phyloP scores from a whole-genome alignment of 2,888 invertebrate species.

The Apodemia mormo region DNA sequence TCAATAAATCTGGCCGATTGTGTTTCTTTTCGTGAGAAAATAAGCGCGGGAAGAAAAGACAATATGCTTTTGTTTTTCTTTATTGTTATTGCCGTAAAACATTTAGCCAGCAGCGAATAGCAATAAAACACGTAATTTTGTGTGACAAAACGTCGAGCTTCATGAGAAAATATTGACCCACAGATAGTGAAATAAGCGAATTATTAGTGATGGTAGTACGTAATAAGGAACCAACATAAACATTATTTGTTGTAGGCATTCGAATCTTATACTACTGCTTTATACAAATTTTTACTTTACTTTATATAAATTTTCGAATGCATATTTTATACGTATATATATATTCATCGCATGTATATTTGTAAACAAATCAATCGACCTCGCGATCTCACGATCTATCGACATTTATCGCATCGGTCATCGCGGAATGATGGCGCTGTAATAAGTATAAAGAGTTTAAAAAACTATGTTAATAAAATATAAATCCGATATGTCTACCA shows the following conservation, averaged over 20 bases:
- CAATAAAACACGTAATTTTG: slow-evolving; percentile 80
- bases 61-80: slow-evolving; percentile 80
- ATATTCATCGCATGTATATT: too few relatives aligned
- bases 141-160: slow-evolving; percentile 79
- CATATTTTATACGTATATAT: too few relatives aligned
- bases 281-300: too few relatives aligned
- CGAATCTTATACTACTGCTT: too few relatives aligned
- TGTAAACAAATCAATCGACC: too few relatives aligned
- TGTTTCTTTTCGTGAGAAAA: slow-evolving; percentile 71
- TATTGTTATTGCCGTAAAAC: slow-evolving; percentile 79
- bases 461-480: too few relatives aligned
- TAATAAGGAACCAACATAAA: slow-evolving; percentile 18
- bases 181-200: slow-evolving; percentile 78
- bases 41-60: slow-evolving; percentile 62
- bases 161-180: slow-evolving; percentile 81
- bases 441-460: too few relatives aligned
- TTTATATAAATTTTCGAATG: too few relatives aligned
- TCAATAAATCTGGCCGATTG: slow-evolving; percentile 71
- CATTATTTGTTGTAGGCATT: background rate
- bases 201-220: slow-evolving; percentile 57
- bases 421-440: too few relatives aligned
- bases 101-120: slow-evolving; percentile 69
- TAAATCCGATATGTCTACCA: too few relatives aligned
- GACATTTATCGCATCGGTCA: too few relatives aligned
- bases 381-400: too few relatives aligned